phyloP scores from a whole-genome alignment of 2,888 invertebrate genomes.

The Agonopterix heracliana region DNA sequence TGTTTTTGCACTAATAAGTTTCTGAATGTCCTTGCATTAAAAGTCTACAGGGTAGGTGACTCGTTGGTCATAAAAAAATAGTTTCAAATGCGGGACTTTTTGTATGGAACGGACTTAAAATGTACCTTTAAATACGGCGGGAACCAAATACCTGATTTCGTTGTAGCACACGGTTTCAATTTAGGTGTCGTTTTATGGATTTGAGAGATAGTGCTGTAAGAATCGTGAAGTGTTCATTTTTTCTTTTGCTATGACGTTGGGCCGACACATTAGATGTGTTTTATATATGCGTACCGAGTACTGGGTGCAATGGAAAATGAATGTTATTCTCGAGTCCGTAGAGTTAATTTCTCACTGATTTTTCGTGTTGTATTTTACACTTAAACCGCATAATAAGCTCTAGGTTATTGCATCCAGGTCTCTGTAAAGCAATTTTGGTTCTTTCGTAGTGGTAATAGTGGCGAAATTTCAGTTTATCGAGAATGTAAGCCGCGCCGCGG shows the following conservation, averaged over 20 bases:
- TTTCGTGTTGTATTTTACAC: too few species aligned
- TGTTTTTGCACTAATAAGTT: too few species aligned
- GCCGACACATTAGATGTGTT: constrained; percentile 39
- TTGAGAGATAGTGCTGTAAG: constrained; percentile 28
- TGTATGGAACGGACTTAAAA: too few species aligned
- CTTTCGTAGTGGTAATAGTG: constrained; percentile 33
- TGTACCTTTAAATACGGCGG: too few species aligned
- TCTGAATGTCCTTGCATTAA: too few species aligned
- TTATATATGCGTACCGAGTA: constrained; percentile 13
- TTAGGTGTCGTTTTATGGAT: constrained; percentile 35
- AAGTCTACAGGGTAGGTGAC: too few species aligned
- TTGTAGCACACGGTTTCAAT: constrained; percentile 8
- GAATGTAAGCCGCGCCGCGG: constrained; percentile 28
- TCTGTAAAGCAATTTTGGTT: constrained; percentile 23
- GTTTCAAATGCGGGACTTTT: too few species aligned
- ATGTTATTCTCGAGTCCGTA: too few species aligned
- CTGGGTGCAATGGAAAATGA: not conserved
- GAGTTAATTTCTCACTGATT: too few species aligned
- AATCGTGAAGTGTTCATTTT: constrained; percentile 35
- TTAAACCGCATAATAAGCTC: too few species aligned
- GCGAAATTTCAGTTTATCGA: constrained; percentile 44
- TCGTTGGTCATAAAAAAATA: too few species aligned
- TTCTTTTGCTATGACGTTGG: constrained; percentile 24
- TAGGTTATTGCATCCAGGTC: not conserved
- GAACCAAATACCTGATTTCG: not conserved